Evolutionary conservation across 2,113 vertebrate genomes (phyloP), one percentile per base, ranked within the genome.

Genomic region (Macrotus californicus): DNA sequence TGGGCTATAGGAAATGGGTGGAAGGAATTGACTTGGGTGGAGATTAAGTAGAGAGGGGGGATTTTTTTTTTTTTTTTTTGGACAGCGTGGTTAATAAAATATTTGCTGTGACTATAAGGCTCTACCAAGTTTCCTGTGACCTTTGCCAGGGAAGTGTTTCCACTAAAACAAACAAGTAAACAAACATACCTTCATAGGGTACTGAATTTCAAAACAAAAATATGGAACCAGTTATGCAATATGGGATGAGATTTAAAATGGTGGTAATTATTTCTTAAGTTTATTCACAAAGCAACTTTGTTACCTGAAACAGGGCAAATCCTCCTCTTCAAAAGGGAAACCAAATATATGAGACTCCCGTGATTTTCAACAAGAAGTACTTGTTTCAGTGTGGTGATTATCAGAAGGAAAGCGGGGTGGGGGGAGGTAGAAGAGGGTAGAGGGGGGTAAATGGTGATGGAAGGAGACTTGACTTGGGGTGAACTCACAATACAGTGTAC

Each of bases 21-120:
- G 83, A 81, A 54, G 43, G n/a, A 86, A 77, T 24, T 80, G 56
- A 73, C 67, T 19, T 66, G 16, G 39, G 6, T 6, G 0, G n/a
- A 66, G n/a, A 84, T 19, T 86, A 59, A 81, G 3, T 67, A 76
- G 64, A 92, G n/a, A 76, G 21, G 13, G 64, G 5, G 31, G 31
- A 7, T 39, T 52, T 88, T 61, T 81, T 12, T 39, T 52, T 88
- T 61, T 81, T 12, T n/a, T n/a, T 59, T 59, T 24, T 29, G 36
- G 39, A 66, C 46, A 80, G 31, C 4, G 43, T 89, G 79, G 43
- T 91, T 92, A 91, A 80, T 96, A 76, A 89, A 94, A 91, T 96
- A 92, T 94, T 96, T 67, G 43, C 59, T 54, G 4, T 93, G 77
- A 76, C 50, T 66, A 2, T 10, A 94, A 95, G n/a, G 18, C 87